Base-by-base conservation (phyloP, 2,113 vertebrate genomes). In the Mobula birostris region DNA sequence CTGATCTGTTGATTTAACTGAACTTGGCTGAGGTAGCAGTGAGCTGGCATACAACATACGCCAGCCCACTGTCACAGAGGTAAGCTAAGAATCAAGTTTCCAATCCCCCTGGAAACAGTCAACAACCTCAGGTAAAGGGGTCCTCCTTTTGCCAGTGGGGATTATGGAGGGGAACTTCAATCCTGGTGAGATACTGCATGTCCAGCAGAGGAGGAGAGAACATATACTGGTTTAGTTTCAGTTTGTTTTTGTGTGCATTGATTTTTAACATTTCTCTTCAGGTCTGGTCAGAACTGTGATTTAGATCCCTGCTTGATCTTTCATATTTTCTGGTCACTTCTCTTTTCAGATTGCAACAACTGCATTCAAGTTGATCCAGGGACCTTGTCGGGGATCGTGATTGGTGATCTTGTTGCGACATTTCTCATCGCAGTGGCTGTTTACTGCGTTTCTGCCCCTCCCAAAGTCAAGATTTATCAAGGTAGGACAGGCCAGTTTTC, bases 281-380 rank as follows among this genome's bases (percentile, higher is more conserved):
- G 48, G 48, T 48, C 48, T 48, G 48, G 48, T 48, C 48, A 48
- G 48, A 48, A 48, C 48, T 48, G 48, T 4, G 61, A 24, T 78
- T 92, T 29, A 76, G 27, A 19, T 87, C 63, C 3, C 19, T 29
- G 56, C 48, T 58, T 77, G 36, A 36, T 77, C 27, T 76, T 12
- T 56, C 9, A 24, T 93, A 32, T 92, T 40, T 92, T 29, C 29
- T 56, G 32, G 17, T 74, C 11, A 27, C 78, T 48, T 94, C 87
- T 94, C 29, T 94, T 0, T 94, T 5, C 88, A 97, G 97, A 40
- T 12, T 97, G 96, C 94, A 96, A 96, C 0, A 96, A 96, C 95
- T 97, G 97, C 58, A 40, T 97, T 0, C 94, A 96, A 15, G 0
- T 97, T 1, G 95, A 97, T 0, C 0, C 0, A 0, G 0, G 0